Evolutionary conservation across 2,113 vertebrate genomes (phyloP).

Genomic region (Fregetta grallaria): DNA sequence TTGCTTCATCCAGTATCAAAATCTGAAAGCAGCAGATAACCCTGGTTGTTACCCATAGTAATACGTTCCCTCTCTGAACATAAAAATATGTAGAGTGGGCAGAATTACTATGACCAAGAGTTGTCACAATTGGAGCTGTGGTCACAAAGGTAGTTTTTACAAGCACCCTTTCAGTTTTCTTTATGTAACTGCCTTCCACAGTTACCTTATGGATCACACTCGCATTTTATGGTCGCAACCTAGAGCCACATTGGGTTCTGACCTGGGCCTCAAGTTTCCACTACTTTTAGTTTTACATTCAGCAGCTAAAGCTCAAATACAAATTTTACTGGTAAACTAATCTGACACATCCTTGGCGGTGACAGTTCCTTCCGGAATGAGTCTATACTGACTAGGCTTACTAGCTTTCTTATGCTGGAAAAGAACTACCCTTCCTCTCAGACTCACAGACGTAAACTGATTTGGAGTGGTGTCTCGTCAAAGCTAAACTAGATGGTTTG

Average conservation of each 20-base stretch:
- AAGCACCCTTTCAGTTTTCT: not conserved
- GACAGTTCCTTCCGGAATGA: not conserved
- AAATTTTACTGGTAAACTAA: not conserved
- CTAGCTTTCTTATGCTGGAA: not conserved
- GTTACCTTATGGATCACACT: not conserved
- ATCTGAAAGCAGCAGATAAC: constrained; percentile 75
- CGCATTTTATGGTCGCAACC: not conserved
- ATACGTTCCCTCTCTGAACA: not conserved
- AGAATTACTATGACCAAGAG: not conserved
- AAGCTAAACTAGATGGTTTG: not conserved
- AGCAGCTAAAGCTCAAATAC: not conserved
- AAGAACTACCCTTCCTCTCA: not conserved
- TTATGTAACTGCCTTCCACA: not conserved
- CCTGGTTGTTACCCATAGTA: not conserved
- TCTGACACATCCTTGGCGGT: not conserved
- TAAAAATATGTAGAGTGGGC: not conserved
- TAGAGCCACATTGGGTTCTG: not conserved
- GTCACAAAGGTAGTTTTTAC: not conserved
- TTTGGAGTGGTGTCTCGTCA: not conserved
- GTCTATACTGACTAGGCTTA: not conserved
- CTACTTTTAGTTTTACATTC: not conserved
- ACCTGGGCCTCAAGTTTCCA: not conserved
- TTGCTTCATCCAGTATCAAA: constrained; percentile 94
- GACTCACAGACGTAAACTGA: not conserved
- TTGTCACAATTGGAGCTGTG: not conserved